Percentiles rank a stretch among this genome's conserved stretches.
Conservation (phyloP, 1,140 invertebrate genomes). For the Drosophila subobscura region DNA sequence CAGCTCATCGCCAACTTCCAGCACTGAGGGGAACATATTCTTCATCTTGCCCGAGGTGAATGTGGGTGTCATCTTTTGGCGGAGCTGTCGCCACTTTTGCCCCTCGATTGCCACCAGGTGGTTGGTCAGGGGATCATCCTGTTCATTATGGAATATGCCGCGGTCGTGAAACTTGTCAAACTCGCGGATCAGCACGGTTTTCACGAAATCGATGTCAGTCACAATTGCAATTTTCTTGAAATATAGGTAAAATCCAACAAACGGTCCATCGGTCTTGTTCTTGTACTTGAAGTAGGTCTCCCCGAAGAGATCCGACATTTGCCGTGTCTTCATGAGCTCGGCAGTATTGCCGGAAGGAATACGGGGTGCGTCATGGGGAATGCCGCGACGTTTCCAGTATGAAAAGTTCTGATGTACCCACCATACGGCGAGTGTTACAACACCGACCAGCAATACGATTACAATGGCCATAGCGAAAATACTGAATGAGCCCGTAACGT, state of each 20-base stretch:
- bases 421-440: conserved; percentile 15
- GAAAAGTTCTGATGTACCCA: conserved; percentile 26
- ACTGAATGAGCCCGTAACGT: neutral
- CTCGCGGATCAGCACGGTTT: conserved; percentile 85
- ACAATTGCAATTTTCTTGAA: conserved; percentile 17
- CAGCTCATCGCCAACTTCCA: conserved; percentile 46
- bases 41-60: conserved; percentile 86
- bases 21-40: conserved; percentile 84
- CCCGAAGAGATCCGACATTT: conserved; percentile 13
- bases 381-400: conserved; percentile 81
- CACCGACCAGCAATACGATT: conserved; percentile 18
- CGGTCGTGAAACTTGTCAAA: conserved; percentile 85
- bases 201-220: conserved; percentile 74
- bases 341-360: conserved; percentile 69
- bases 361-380: conserved; percentile 75
- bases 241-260: conserved; percentile 58
- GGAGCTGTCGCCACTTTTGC: conserved; percentile 85
- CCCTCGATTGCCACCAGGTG: conserved; percentile 84
- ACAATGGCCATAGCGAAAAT: conserved; percentile 24
- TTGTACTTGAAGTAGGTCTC: conserved; percentile 43
- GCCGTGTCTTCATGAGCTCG: conserved; percentile 29
- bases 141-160: conserved; percentile 83
- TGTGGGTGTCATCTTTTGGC: conserved; percentile 85
- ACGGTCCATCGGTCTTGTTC: conserved; percentile 55
- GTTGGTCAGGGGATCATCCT: conserved; percentile 84